Percentiles rank a stretch among this genome's conserved stretches.
Evolutionary conservation across 2,113 vertebrate genomes (phyloP).

Genomic region (Ceyx cyanopectus): DNA sequence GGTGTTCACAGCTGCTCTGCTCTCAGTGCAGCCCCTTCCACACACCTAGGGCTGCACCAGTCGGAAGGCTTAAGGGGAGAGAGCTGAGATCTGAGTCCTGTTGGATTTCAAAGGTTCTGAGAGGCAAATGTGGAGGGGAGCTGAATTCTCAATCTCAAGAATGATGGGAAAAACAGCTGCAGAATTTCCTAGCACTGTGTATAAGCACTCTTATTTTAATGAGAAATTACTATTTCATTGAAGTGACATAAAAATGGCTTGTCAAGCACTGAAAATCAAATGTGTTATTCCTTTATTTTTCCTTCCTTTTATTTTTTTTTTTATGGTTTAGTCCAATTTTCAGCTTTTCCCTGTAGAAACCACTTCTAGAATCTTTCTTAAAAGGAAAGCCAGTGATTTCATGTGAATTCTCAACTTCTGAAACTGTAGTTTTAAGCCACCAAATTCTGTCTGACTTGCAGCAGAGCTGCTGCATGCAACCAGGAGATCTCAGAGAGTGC

Average conservation of each 20-base stretch:
- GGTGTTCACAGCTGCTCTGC: accelerated
- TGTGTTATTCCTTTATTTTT: constrained; percentile 30
- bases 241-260: constrained; percentile 43
- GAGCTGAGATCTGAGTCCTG: background rate
- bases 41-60: accelerated
- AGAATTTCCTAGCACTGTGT: background rate
- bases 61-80: background rate
- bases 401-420: background rate
- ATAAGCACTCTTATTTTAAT: background rate
- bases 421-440: background rate
- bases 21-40: background rate
- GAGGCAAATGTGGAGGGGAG: background rate
- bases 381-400: background rate
- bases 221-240: constrained; percentile 36
- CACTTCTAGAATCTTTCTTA: background rate
- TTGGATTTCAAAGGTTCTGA: background rate
- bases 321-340: background rate
- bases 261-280: constrained; percentile 35
- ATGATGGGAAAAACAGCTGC: constrained; percentile 62
- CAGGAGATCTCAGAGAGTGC: background rate
- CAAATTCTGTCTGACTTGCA: background rate
- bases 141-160: constrained; percentile 1
- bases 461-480: background rate
- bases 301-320: constrained; percentile 16
- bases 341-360: background rate